These are phyloP conservation scores for Anadara kagoshimensis DNA, from an alignment of 1,140 invertebrate genomes.

Conservation along the genomic window DNA sequence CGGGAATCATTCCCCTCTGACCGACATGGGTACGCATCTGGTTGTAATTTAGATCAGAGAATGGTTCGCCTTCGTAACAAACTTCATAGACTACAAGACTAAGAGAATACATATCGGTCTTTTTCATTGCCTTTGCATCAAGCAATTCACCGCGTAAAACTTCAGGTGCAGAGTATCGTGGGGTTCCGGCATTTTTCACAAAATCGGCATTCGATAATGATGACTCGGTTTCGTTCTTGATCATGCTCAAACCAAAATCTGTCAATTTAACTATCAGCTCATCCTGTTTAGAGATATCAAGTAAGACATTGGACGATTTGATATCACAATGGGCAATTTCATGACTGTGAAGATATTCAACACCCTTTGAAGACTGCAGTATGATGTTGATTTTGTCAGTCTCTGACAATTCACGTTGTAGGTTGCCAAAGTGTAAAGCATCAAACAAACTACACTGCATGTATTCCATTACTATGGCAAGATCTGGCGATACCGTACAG, in stretches of 20 bases:
- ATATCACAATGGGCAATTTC: constrained; percentile 43
- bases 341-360: constrained; percentile 31
- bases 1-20: constrained; percentile 13
- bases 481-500: constrained; percentile 33
- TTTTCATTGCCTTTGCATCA: constrained; percentile 32
- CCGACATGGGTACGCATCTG: constrained; percentile 41
- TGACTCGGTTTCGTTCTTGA: constrained; percentile 35
- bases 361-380: constrained; percentile 13
- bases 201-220: constrained; percentile 16
- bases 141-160: constrained; percentile 44
- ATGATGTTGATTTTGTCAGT: constrained; percentile 34
- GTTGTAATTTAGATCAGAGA: constrained; percentile 29
- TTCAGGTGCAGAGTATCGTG: constrained; percentile 51
- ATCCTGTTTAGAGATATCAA: constrained; percentile 13
- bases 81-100: constrained; percentile 39
- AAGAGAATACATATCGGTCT: constrained; percentile 41
- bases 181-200: constrained; percentile 38
- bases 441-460: constrained; percentile 50
- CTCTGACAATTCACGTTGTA: constrained; percentile 17
- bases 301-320: constrained; percentile 35
- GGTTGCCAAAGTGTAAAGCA: constrained; percentile 35
- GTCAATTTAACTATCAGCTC: constrained; percentile 39
- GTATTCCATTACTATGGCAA: constrained; percentile 55
- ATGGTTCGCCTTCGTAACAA: constrained; percentile 45
- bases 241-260: constrained; percentile 52